These are phyloP conservation scores for Indri indri DNA, from an alignment of 2,113 vertebrate species.

Conservation along the genomic window DNA sequence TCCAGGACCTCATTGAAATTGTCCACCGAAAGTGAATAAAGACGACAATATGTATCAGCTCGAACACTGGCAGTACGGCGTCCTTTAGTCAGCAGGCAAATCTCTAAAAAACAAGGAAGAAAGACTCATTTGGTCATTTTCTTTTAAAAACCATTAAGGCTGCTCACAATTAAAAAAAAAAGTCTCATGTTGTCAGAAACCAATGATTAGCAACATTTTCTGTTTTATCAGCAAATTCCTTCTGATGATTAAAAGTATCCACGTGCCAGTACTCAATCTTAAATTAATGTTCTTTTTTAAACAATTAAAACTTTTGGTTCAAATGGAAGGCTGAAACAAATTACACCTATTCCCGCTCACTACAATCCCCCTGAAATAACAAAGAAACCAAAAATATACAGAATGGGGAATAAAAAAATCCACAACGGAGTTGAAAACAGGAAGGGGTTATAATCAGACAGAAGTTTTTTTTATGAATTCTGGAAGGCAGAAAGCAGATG, in stretches of 20 bases:
- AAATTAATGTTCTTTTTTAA: background rate
- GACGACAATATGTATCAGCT: constrained; percentile 98
- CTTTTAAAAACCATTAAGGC: background rate
- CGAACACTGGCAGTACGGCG: constrained; percentile 96
- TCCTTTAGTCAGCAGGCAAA: constrained; percentile 97
- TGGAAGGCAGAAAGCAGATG: background rate
- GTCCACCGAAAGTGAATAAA: constrained; percentile 98
- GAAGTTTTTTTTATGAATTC: background rate
- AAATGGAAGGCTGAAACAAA: background rate
- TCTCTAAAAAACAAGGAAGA: constrained; percentile 87
- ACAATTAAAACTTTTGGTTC: background rate
- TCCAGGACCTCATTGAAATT: constrained; percentile 99
- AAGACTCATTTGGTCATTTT: background rate
- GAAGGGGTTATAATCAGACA: background rate
- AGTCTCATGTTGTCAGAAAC: background rate
- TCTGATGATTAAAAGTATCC: background rate
- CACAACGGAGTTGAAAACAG: background rate
- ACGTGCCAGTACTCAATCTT: background rate
- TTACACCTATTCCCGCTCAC: background rate
- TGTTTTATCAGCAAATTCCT: background rate
- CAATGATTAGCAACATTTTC: background rate
- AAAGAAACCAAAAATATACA: background rate
- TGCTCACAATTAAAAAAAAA: background rate
- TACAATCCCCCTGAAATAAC: background rate
- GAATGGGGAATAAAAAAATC: background rate